These are phyloP conservation scores for Chrysogorgia sp. DNA, from an alignment of 92 coral and sea anemone genomes.

Conservation along the genomic window DNA sequence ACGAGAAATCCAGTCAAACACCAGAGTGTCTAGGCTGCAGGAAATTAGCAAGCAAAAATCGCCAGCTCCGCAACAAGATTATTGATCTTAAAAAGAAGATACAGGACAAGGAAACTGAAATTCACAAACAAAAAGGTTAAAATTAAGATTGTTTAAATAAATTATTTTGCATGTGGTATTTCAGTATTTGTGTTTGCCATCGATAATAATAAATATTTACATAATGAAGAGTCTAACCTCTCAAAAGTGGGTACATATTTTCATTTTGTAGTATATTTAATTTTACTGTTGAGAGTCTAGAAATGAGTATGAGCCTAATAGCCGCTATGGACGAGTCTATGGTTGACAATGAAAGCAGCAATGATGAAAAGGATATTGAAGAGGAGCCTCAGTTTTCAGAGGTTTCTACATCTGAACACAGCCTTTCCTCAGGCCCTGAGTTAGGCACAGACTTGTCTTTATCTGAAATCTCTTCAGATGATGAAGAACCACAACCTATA, in stretches of 20 bases:
- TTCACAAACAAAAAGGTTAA: conserved; percentile 18
- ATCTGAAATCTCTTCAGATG: conserved; percentile 8
- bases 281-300: background rate
- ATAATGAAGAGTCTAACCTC: too few relatives aligned
- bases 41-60: background rate
- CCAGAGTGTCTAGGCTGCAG: background rate
- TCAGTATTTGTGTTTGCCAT: too few relatives aligned
- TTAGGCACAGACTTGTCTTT: background rate
- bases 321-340: conserved; percentile 5
- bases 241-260: too few relatives aligned
- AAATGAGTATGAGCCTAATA: background rate
- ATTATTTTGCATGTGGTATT: too few relatives aligned
- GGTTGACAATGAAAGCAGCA: background rate
- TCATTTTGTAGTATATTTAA: too few relatives aligned
- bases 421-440: background rate
- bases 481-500: background rate
- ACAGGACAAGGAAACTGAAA: conserved; percentile 6
- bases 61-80: conserved; percentile 22
- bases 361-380: conserved; percentile 9
- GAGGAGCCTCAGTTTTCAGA: conserved; percentile 10
- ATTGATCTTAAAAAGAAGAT: conserved; percentile 8
- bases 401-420: background rate
- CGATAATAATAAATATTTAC: too few relatives aligned
- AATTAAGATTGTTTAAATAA: too few relatives aligned
- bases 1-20: conserved; percentile 24